Evolutionary conservation across 2,888 invertebrate genomes (phyloP).

Genomic region (Aproaerema taeniolella): DNA sequence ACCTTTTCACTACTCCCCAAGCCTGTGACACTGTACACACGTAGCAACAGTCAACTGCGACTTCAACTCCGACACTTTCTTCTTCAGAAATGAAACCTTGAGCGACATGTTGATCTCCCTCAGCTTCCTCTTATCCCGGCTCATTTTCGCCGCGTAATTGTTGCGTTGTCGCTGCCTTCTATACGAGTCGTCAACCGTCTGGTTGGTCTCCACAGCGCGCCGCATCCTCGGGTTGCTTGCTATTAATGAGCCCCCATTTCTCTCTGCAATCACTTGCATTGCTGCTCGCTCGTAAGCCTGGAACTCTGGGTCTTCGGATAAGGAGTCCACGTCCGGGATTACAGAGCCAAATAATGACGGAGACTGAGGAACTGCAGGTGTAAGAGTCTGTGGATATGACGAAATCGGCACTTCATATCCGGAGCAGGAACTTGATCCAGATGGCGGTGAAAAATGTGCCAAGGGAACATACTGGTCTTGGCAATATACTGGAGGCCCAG

Average conservation of each 20-base stretch:
- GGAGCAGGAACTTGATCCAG: too few relatives aligned
- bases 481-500: too few relatives aligned
- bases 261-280: conserved; percentile 80
- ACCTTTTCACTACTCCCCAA: too few relatives aligned
- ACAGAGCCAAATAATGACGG: neutral
- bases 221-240: conserved; percentile 85
- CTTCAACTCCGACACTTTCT: conserved; percentile 92
- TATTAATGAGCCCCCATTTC: conserved; percentile 75
- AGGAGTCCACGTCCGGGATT: conserved; percentile 38
- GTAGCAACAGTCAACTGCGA: too few relatives aligned
- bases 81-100: conserved; percentile 90
- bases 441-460: too few relatives aligned
- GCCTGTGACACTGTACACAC: too few relatives aligned
- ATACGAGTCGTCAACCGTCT: conserved; percentile 83
- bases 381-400: neutral
- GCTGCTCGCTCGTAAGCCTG: conserved; percentile 83
- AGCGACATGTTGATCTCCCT: conserved; percentile 91
- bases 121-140: conserved; percentile 91
- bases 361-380: neutral
- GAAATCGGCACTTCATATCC: too few relatives aligned
- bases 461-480: too few relatives aligned
- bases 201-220: conserved; percentile 58
- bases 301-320: conserved; percentile 78
- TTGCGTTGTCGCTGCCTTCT: conserved; percentile 93
- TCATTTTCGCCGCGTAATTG: conserved; percentile 96